Base-by-base conservation (phyloP, 1,140 invertebrate genomes). In the Drosophila obscura region DNA sequence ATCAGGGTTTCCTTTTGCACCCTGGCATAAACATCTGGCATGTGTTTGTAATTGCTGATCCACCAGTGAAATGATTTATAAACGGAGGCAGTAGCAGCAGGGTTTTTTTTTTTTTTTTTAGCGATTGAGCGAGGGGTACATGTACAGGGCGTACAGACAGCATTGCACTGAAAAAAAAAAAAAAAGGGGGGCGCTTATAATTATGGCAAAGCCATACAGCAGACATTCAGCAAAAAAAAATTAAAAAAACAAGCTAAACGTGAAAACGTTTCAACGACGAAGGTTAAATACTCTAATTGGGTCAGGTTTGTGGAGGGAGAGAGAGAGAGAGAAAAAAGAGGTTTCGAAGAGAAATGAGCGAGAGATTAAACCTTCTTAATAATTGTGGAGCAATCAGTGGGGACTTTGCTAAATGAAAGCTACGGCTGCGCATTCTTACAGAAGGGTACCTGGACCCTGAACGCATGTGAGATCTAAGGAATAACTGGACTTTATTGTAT, bases 41-140 rank as follows among this genome's bases (percentile, higher is more conserved):
- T 75, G 72, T 67, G 72, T 56, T 66, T 74, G 73, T 75, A 75
- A 75, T 75, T 75, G 73, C 62, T 55, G 72, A 75, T 75, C 73
- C 56, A 67, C 50, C 60, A 22, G 55, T 50, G 56, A 75, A 74
- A 75, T 67, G 62, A 24, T 60, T 49, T 58, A 53, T 52, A 74
- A 74, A 57, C 60, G 60, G 43, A 31, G 46, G 19, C 55, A 41
- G 28, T 35, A 19, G 8, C 22, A 56, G 35, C 53, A 22, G 22
- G n/a, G n/a, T n/a, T n/a, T n/a, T n/a, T n/a, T n/a, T n/a, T n/a
- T n/a, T n/a, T n/a, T n/a, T n/a, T n/a, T n/a, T n/a, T n/a, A n/a
- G 19, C 19, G 43, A 46, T 45, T 46, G 41, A 16, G 41, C 31
- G 15, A 16, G 44, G 24, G 58, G 13, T 19, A 39, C 41, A 31